phyloP scores from a whole-genome alignment of 2,113 vertebrate species.

The Dromaius novaehollandiae region DNA sequence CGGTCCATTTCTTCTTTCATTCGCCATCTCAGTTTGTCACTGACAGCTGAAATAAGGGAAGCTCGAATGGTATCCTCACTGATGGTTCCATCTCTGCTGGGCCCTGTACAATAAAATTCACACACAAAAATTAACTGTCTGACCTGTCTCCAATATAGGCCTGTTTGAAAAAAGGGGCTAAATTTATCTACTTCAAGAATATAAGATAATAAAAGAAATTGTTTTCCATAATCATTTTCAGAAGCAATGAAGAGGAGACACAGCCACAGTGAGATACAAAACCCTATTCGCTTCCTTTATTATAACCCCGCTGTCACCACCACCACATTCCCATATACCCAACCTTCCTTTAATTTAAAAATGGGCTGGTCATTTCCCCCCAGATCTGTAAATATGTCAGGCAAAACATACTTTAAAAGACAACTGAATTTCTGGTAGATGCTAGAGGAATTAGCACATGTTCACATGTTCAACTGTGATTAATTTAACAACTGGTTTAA shows the following conservation, averaged over 20 bases:
- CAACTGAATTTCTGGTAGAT: neutral
- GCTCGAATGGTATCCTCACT: conserved; percentile 97
- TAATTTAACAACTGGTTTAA: neutral
- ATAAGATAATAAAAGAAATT: neutral
- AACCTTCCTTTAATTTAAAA: neutral
- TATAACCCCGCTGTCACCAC: neutral
- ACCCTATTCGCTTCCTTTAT: neutral
- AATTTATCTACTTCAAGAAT: neutral
- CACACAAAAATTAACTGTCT: neutral
- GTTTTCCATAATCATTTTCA: neutral
- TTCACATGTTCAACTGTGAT: neutral
- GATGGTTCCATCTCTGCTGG: conserved; percentile 92
- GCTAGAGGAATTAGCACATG: neutral
- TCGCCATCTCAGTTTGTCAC: conserved; percentile 96
- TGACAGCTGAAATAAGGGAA: conserved; percentile 96
- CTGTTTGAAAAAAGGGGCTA: neutral
- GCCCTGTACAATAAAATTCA: conserved; percentile 76
- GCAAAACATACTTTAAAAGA: too few relatives aligned
- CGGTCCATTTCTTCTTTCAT: conserved; percentile 99
- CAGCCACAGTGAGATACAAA: neutral
- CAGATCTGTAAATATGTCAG: neutral
- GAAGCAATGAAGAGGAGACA: neutral
- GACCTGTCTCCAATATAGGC: neutral
- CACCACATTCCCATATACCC: neutral
- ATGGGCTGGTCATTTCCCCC: neutral